These are phyloP conservation scores for Drosophila prosaltans DNA, from an alignment of 1,140 invertebrate species.

Conservation along the genomic window DNA sequence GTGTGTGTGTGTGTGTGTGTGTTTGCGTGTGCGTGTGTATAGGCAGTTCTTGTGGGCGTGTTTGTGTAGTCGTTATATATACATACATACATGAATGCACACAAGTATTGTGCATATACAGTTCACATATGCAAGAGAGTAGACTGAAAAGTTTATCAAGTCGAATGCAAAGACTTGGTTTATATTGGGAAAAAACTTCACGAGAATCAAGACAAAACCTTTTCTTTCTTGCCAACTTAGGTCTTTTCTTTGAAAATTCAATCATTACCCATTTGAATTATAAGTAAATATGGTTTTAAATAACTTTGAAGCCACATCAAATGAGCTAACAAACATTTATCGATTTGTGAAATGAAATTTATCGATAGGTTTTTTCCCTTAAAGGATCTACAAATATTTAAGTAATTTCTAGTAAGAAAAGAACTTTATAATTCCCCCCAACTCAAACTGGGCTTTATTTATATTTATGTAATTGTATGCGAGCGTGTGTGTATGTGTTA, in stretches of 20 bases:
- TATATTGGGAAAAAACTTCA: too few species aligned
- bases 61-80: slow-evolving; percentile 6
- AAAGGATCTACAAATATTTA: too few species aligned
- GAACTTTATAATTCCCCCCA: background rate
- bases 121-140: background rate
- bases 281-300: too few species aligned
- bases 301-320: too few species aligned
- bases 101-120: background rate
- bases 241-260: too few species aligned
- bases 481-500: background rate
- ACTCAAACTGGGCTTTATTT: background rate
- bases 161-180: too few species aligned
- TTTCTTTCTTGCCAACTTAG: too few species aligned
- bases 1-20: background rate
- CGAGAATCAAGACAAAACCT: too few species aligned
- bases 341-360: too few species aligned
- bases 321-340: too few species aligned
- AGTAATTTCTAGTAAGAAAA: background rate
- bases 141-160: background rate
- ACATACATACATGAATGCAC: slow-evolving; percentile 8
- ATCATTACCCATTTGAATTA: too few species aligned
- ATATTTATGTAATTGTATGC: background rate
- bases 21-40: background rate
- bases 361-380: too few species aligned
- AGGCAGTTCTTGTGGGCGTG: background rate